Evolutionary conservation across 2,888 invertebrate species (phyloP).

Genomic region (Lathronympha strigana): DNA sequence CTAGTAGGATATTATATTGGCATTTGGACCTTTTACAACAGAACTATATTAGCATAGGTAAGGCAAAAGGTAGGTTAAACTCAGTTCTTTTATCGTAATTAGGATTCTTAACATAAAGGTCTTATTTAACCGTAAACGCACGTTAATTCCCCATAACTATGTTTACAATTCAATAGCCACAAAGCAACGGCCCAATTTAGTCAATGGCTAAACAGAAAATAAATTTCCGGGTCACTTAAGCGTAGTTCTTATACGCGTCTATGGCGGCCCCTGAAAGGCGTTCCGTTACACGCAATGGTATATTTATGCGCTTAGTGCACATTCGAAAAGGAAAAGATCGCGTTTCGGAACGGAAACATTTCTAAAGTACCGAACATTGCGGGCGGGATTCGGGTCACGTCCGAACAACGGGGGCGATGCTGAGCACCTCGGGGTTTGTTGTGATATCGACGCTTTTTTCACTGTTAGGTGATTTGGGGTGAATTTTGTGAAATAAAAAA

Average conservation of each 20-base stretch:
- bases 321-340: slow-evolving; percentile 75
- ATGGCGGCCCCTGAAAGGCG: slow-evolving; percentile 27
- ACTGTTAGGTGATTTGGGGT: slow-evolving; percentile 51
- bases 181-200: neutral
- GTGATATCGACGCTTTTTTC: slow-evolving; percentile 79
- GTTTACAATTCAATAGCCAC: neutral
- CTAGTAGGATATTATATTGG: too few species aligned
- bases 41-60: too few species aligned
- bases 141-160: neutral
- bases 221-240: slow-evolving; percentile 35
- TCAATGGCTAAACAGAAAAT: slow-evolving; percentile 26
- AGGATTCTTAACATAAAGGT: too few species aligned
- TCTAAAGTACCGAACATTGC: slow-evolving; percentile 72
- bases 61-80: too few species aligned
- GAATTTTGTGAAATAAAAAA: neutral
- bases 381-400: slow-evolving; percentile 76
- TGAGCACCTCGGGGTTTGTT: slow-evolving; percentile 78
- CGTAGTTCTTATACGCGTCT: slow-evolving; percentile 28
- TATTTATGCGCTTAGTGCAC: slow-evolving; percentile 75
- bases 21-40: too few species aligned
- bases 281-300: slow-evolving; percentile 37
- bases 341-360: slow-evolving; percentile 79
- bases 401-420: slow-evolving; percentile 73
- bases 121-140: too few species aligned
- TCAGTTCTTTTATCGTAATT: too few species aligned